Conservation (phyloP, 64 coral and sea anemone genomes). For the Pachyseris speciosa region DNA sequence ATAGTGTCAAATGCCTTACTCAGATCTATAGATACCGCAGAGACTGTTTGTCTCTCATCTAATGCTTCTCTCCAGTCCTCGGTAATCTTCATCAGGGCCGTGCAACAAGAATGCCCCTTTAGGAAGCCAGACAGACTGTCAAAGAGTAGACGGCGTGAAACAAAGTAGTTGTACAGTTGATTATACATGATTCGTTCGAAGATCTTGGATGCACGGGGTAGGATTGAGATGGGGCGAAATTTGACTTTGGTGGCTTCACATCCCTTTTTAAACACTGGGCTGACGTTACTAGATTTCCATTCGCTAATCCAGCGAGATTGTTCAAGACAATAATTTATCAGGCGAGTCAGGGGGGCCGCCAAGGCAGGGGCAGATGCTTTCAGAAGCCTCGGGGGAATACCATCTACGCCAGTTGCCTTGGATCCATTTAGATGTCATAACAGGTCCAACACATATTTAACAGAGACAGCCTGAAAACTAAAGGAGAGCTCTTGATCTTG, state of each 20-base stretch:
- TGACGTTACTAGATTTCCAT: constrained; percentile 25
- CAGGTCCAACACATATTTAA: background rate
- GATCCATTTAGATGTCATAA: background rate
- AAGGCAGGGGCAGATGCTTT: constrained; percentile 33
- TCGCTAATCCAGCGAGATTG: background rate
- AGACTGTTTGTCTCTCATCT: constrained; percentile 21
- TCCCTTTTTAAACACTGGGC: constrained; percentile 39
- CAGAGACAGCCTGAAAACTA: background rate
- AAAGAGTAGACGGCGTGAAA: too few relatives aligned
- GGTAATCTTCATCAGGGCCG: constrained; percentile 70
- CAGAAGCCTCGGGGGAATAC: constrained; percentile 31
- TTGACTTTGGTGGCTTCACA: background rate
- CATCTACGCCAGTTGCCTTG: constrained; percentile 29
- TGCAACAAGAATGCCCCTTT: constrained; percentile 49
- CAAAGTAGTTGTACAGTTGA: constrained; percentile 15
- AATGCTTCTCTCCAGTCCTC: constrained; percentile 48
- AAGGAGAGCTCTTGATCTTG: background rate
- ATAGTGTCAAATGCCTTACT: constrained; percentile 7
- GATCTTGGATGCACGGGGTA: constrained; percentile 14
- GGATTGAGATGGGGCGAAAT: constrained; percentile 12
- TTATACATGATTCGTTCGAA: constrained; percentile 19
- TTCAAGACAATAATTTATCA: constrained; percentile 24
- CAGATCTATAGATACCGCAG: background rate
- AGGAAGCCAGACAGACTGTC: constrained; percentile 51
- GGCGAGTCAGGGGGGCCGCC: background rate